Conservation (phyloP, 92 coral and sea anemone species). For the Anthopleura xanthogrammica region DNA sequence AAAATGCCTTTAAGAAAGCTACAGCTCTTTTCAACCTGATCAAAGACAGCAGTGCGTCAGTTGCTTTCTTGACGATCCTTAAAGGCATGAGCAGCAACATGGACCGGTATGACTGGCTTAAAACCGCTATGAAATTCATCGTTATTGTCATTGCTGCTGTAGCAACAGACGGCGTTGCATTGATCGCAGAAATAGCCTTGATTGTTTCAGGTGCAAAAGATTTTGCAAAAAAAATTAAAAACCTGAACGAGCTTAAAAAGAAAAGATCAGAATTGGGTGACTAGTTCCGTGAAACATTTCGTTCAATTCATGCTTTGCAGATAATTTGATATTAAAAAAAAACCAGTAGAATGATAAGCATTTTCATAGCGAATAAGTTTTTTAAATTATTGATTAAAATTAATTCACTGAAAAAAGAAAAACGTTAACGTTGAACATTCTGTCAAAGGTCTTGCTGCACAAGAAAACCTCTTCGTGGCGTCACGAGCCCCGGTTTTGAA, state of each 20-base stretch:
- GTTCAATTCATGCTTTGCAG: too few species aligned
- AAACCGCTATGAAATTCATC: constrained; percentile 45
- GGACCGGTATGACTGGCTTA: constrained; percentile 53
- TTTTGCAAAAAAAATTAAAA: constrained; percentile 47
- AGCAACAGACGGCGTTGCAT: constrained; percentile 26
- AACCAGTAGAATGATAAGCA: too few species aligned
- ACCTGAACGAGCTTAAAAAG: constrained; percentile 34
- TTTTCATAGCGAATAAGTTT: too few species aligned
- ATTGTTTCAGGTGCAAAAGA: constrained; percentile 33
- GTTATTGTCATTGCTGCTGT: constrained; percentile 47
- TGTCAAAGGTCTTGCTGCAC: too few species aligned
- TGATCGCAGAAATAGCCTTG: constrained; percentile 56
- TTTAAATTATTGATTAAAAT: too few species aligned
- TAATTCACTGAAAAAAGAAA: too few species aligned
- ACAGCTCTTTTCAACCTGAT: constrained; percentile 48
- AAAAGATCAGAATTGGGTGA: too few species aligned
- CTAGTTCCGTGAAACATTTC: too few species aligned
- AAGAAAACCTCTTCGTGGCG: too few species aligned
- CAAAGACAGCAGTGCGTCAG: constrained; percentile 15
- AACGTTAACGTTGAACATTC: too few species aligned
- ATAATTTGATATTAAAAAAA: too few species aligned
- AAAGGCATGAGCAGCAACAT: constrained; percentile 40
- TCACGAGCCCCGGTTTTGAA: too few species aligned
- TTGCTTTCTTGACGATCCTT: constrained; percentile 47
- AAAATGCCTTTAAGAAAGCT: constrained; percentile 33